phyloP scores from a whole-genome alignment of 2,797 vertebrate genomes.

The Semaprochilodus insignis region DNA sequence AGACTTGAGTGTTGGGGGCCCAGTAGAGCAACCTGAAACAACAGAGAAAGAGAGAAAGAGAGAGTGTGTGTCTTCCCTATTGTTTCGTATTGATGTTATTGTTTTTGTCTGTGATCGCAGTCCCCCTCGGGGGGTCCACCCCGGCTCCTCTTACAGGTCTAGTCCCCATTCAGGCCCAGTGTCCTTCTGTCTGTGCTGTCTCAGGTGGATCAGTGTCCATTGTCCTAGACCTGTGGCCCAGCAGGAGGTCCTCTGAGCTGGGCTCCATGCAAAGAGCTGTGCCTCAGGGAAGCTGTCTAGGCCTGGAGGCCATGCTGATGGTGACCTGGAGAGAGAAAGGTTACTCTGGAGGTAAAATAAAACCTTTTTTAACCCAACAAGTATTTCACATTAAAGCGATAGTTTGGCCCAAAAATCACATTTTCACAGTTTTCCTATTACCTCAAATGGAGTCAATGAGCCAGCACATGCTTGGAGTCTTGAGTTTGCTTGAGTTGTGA shows the following conservation, averaged over 20 bases:
- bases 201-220: slow-evolving; percentile 27
- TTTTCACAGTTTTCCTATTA: no score
- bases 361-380: background rate
- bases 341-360: background rate
- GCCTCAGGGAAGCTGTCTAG: slow-evolving; percentile 35
- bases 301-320: slow-evolving; percentile 38
- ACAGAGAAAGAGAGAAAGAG: slow-evolving; percentile 13
- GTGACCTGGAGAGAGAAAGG: slow-evolving; percentile 11
- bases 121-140: slow-evolving; percentile 18
- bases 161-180: slow-evolving; percentile 32
- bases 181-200: slow-evolving; percentile 17
- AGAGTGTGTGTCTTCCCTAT: slow-evolving; percentile 31
- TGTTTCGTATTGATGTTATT: slow-evolving; percentile 42
- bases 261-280: slow-evolving; percentile 19
- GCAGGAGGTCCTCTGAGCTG: slow-evolving; percentile 44
- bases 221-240: slow-evolving; percentile 38
- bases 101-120: slow-evolving; percentile 18
- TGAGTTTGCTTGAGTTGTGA: no score
- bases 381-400: background rate
- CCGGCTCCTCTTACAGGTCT: slow-evolving; percentile 39
- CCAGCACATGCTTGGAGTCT: no score
- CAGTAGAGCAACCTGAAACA: slow-evolving; percentile 23
- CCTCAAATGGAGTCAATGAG: no score
- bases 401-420: background rate
- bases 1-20: background rate